Conservation (phyloP, 1,140 invertebrate genomes). For the Plutomurus gul region DNA sequence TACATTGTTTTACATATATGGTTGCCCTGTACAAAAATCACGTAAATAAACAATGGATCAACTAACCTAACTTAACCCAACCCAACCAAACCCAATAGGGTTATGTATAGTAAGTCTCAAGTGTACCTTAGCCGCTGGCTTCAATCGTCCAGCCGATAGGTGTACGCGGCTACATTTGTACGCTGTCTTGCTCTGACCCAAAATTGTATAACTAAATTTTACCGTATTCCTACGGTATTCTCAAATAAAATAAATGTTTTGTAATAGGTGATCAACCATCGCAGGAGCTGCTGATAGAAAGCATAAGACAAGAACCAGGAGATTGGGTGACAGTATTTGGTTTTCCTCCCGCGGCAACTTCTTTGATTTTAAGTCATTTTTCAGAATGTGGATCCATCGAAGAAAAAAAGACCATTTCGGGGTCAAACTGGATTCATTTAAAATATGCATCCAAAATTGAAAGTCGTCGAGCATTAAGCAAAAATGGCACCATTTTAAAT, state of each 20-base stretch:
- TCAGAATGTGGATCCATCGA: background rate
- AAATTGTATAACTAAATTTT: no score
- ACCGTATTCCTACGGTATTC: no score
- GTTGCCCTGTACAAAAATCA: no score
- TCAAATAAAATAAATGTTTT: background rate
- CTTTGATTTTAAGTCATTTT: background rate
- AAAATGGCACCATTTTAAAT: constrained; percentile 9
- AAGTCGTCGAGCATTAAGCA: background rate
- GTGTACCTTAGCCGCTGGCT: no score
- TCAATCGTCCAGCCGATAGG: no score
- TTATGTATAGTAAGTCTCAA: no score
- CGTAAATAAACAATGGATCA: no score
- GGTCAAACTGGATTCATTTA: constrained; percentile 23
- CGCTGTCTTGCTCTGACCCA: no score
- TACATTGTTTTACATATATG: no score
- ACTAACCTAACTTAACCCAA: no score
- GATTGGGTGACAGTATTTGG: constrained; percentile 8
- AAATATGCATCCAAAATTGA: background rate
- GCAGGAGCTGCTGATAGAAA: background rate
- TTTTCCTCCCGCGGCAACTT: background rate
- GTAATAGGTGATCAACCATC: background rate
- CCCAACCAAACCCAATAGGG: no score
- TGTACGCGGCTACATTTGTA: no score
- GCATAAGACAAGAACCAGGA: background rate
- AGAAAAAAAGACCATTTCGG: background rate